Evolutionary conservation across 2,888 invertebrate species (phyloP).

Genomic region (Hemistola chrysoprasaria): DNA sequence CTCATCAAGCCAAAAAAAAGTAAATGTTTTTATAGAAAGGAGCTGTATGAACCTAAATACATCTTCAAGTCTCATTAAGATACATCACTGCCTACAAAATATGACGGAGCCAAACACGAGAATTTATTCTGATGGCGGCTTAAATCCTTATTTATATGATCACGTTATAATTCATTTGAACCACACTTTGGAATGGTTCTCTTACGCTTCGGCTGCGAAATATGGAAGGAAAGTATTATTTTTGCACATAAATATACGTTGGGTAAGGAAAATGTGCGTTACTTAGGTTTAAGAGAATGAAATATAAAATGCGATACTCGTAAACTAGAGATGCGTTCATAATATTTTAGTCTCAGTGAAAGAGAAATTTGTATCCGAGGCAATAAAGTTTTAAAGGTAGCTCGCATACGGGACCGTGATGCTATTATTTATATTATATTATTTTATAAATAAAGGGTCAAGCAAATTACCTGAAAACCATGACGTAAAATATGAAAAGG

Average conservation of each 20-base stretch:
- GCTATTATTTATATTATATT: no score
- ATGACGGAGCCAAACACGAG: slow-evolving; percentile 45
- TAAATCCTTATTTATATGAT: slow-evolving; percentile 79
- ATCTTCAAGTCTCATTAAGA: no score
- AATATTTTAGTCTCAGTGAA: neutral
- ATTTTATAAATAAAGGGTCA: no score
- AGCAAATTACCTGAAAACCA: no score
- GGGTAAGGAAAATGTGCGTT: slow-evolving; percentile 14
- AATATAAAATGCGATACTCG: slow-evolving; percentile 14
- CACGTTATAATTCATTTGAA: slow-evolving; percentile 64
- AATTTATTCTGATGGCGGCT: slow-evolving; percentile 64
- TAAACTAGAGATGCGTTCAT: slow-evolving; percentile 5
- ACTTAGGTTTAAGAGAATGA: slow-evolving; percentile 21
- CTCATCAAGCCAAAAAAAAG: no score
- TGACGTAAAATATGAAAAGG: no score
- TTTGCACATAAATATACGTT: slow-evolving; percentile 18
- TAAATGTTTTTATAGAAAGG: no score
- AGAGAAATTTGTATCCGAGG: no score
- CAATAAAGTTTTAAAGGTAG: no score
- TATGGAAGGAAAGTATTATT: slow-evolving; percentile 26
- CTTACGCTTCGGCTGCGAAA: slow-evolving; percentile 22
- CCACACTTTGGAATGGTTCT: slow-evolving; percentile 31
- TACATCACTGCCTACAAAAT: neutral
- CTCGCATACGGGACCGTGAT: no score
- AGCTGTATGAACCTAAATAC: no score